These are phyloP conservation scores for Labroides dimidiatus DNA, from an alignment of 2,797 vertebrate species.

Conservation along the genomic window DNA sequence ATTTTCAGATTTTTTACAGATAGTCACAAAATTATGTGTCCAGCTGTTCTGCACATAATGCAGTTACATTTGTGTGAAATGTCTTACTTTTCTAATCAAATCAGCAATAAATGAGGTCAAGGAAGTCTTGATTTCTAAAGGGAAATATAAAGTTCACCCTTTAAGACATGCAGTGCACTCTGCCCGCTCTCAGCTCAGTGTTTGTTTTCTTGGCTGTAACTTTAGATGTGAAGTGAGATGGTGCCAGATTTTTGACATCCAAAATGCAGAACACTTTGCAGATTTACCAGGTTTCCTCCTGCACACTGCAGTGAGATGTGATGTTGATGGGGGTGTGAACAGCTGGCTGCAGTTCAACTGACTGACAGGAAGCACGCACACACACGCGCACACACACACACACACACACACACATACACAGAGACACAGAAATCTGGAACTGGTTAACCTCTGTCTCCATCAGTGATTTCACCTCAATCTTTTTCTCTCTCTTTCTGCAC, in stretches of 20 bases:
- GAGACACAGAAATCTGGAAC: constrained; percentile 67
- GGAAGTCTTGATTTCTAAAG: not conserved
- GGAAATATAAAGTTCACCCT: not conserved
- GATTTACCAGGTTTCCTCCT: constrained; percentile 44
- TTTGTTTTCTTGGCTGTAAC: constrained; percentile 50
- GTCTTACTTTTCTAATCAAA: constrained; percentile 17
- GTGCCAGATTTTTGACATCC: constrained; percentile 25
- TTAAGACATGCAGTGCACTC: constrained; percentile 14
- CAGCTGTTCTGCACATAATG: not conserved
- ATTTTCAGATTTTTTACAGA: no score
- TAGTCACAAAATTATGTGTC: no score
- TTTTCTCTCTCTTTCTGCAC: constrained; percentile 7
- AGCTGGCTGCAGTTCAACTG: constrained; percentile 69
- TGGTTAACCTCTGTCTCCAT: constrained; percentile 68
- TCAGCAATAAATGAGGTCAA: constrained; percentile 15
- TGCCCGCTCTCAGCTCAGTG: constrained; percentile 9
- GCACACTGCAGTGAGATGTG: constrained; percentile 30
- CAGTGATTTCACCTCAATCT: constrained; percentile 40
- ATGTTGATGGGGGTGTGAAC: constrained; percentile 56
- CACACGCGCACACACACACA: constrained; percentile 27
- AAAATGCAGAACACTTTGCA: constrained; percentile 37
- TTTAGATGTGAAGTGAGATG: constrained; percentile 25
- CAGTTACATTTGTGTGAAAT: not conserved
- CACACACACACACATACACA: constrained; percentile 24
- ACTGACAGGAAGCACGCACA: constrained; percentile 49